These are phyloP conservation scores for Dendroctonus ponderosae DNA, from an alignment of 1,140 invertebrate genomes.

Conservation along the genomic window DNA sequence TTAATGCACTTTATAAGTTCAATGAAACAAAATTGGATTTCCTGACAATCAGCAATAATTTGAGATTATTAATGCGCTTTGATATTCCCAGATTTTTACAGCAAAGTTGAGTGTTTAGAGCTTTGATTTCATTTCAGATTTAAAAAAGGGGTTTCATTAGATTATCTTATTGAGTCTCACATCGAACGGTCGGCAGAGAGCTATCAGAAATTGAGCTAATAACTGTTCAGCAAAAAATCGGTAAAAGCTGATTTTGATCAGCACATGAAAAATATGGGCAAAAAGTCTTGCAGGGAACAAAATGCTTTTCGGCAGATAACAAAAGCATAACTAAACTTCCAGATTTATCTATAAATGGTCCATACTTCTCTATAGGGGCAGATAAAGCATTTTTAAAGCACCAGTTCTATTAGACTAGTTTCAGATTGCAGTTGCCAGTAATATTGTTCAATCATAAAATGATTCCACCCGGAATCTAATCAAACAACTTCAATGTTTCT, in stretches of 20 bases:
- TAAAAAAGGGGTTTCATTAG: neutral
- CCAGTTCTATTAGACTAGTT: slow-evolving; percentile 21
- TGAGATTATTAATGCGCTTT: slow-evolving; percentile 19
- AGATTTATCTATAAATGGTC: slow-evolving; percentile 27
- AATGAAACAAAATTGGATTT: slow-evolving; percentile 26
- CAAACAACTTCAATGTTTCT: too few species aligned
- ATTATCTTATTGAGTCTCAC: too few species aligned
- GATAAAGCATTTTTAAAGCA: slow-evolving; percentile 28
- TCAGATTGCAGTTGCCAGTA: slow-evolving; percentile 16
- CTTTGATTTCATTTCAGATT: slow-evolving; percentile 9
- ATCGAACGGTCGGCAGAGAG: too few species aligned
- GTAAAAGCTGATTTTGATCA: too few species aligned
- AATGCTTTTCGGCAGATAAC: slow-evolving; percentile 3
- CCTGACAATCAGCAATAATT: slow-evolving; percentile 26
- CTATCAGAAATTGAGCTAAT: too few species aligned
- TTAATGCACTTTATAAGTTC: slow-evolving; percentile 19
- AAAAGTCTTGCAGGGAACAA: too few species aligned
- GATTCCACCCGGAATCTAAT: too few species aligned
- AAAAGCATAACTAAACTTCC: slow-evolving; percentile 24
- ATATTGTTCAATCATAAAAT: slow-evolving; percentile 20
- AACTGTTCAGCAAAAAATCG: too few species aligned
- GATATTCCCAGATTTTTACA: slow-evolving; percentile 8
- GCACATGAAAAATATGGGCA: too few species aligned
- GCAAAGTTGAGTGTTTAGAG: slow-evolving; percentile 11
- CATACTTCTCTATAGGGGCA: slow-evolving; percentile 10